Conservation (phyloP, 2,797 vertebrate species). For the Dermochelys coriacea region DNA sequence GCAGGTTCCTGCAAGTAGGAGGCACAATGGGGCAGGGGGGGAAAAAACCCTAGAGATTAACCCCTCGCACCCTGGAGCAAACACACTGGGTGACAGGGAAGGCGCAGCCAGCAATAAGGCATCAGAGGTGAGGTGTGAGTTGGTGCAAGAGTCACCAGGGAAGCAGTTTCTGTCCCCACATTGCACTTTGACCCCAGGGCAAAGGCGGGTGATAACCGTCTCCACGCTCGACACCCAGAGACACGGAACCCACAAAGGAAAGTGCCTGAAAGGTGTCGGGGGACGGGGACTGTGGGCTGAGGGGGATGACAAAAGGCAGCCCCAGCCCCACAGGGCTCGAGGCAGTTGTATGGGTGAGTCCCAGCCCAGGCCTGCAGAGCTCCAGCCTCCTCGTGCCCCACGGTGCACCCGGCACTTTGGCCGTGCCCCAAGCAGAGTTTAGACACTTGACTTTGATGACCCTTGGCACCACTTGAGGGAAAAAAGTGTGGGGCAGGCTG, state of each 20-base stretch:
- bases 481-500: no score
- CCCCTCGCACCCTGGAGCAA: background rate
- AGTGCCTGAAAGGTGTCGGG: constrained; percentile 9
- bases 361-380: no score
- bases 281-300: no score
- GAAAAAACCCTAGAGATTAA: background rate
- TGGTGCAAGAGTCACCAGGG: background rate
- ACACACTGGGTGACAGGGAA: constrained; percentile 6
- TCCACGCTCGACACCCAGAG: background rate
- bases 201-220: background rate
- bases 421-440: background rate
- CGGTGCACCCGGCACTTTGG: background rate
- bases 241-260: background rate
- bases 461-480: no score
- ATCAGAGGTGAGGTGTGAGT: constrained; percentile 39
- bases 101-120: constrained; percentile 67
- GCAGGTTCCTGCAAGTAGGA: background rate
- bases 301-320: no score
- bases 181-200: fast-evolving
- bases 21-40: background rate
- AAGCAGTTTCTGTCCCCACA: background rate
- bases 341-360: background rate
- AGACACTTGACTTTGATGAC: no score
- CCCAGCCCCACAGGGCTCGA: background rate
- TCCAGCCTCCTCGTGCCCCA: background rate